A percentile compares a stretch with the other conserved stretches of the same genome.
Conservation (phyloP, 2,888 invertebrate genomes). For the Brachyptera putata region DNA sequence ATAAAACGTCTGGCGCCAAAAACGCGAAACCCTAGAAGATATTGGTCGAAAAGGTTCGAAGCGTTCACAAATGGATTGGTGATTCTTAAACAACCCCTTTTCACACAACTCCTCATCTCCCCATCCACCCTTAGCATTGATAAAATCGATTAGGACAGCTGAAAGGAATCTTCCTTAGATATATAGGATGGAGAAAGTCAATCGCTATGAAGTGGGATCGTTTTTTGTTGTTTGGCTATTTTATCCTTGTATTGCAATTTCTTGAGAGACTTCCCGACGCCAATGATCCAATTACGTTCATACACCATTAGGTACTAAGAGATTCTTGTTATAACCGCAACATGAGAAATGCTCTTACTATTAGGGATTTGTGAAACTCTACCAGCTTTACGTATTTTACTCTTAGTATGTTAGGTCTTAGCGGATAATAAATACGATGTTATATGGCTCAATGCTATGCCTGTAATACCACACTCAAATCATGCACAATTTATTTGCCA, state of each 20-base stretch:
- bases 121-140: too few species aligned
- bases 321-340: neutral
- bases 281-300: conserved; percentile 19
- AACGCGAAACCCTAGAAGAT: neutral
- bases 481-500: too few species aligned
- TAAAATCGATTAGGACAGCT: conserved; percentile 10
- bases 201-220: neutral
- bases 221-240: neutral
- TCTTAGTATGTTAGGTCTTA: too few species aligned
- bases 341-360: too few species aligned
- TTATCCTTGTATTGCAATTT: too few species aligned
- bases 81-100: conserved; percentile 18
- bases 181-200: neutral
- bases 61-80: conserved; percentile 18
- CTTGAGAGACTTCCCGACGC: too few species aligned
- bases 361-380: too few species aligned
- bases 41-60: conserved; percentile 10
- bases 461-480: too few species aligned
- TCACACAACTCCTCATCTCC: neutral
- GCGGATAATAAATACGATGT: too few species aligned
- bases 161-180: conserved; percentile 11
- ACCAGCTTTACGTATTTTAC: too few species aligned
- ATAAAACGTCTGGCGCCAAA: neutral
- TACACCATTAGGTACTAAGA: conserved; percentile 6
- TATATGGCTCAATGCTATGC: too few species aligned